Evolutionary conservation across 2,888 invertebrate species (phyloP), one percentile per base, ranked within the genome.

Genomic region (Sussaba pulchella): DNA sequence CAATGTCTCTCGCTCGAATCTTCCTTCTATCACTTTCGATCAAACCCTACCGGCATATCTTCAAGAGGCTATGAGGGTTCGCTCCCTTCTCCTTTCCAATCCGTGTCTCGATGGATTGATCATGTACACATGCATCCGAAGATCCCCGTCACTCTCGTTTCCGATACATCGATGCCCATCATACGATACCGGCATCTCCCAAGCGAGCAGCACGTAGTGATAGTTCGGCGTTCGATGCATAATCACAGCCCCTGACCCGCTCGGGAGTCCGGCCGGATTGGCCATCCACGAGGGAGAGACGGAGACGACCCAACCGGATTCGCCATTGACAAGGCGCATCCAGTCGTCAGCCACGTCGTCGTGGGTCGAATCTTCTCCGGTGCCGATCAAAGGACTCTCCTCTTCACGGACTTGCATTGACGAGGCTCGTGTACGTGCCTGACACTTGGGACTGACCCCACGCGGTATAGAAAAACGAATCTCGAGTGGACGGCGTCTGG

Each of bases 151-250:
- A 39, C 64, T 73, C 73, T 67, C 24, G 10, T 57, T 41, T 14
- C 54, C 19, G 9, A 17, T 21, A 43, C 50, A 31, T 63, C 61
- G 36, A 61, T 6, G 31, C 43, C 63, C 14, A 66, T 61, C 45
- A 17, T 36, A 24, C 54, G n/a, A 12, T 57, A 52, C 21, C 17
- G 41, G 19, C 31, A 52, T 59, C 70, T 61, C 47, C 45, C 52
- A 47, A 78, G 59, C 31, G 74, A 52, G 61, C 59, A 69, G 52
- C 72, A 61, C 52, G 47, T 67, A 61, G 45, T 73, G 74, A 61
- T 80, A 77, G 82, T 82, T 81, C 80, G 67, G 76, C 63, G 72
- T 77, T 83, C 59, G 52, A 76, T 74, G 80, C 79, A 81, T 77
- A 76, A 78, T 79, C 81, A 69, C 82, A 79, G 31, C 74, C 66